Conservation (phyloP, 2,113 vertebrate species). For the Aplodontia rufa region DNA sequence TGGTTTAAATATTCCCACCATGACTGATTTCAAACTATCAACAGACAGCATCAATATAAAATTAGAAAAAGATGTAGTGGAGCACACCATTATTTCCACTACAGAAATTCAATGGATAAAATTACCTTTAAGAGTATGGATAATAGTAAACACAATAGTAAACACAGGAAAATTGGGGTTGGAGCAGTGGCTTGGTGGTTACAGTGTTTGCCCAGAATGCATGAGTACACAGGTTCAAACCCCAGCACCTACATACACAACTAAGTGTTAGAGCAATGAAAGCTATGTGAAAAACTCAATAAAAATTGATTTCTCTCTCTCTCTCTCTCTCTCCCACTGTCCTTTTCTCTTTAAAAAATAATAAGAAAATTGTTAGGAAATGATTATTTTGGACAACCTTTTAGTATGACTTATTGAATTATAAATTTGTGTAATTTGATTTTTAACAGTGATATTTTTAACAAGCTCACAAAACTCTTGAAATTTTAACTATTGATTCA, state of each 20-base stretch:
- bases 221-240: no score
- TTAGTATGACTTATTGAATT: neutral
- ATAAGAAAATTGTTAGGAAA: neutral
- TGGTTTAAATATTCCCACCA: neutral
- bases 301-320: no score
- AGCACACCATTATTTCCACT: neutral
- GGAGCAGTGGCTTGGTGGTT: no score
- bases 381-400: neutral
- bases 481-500: neutral
- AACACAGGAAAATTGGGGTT: no score
- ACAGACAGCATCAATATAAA: neutral
- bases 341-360: no score
- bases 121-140: neutral
- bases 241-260: no score
- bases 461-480: neutral
- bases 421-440: neutral
- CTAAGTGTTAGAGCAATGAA: no score
- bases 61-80: neutral
- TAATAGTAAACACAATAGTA: neutral
- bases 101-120: neutral
- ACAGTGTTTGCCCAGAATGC: no score
- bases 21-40: neutral
- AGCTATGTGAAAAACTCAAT: no score
- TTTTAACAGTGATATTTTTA: neutral
- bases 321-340: no score